Evolutionary conservation across 2,888 invertebrate species (phyloP).

Genomic region (Dynastes tityus): DNA sequence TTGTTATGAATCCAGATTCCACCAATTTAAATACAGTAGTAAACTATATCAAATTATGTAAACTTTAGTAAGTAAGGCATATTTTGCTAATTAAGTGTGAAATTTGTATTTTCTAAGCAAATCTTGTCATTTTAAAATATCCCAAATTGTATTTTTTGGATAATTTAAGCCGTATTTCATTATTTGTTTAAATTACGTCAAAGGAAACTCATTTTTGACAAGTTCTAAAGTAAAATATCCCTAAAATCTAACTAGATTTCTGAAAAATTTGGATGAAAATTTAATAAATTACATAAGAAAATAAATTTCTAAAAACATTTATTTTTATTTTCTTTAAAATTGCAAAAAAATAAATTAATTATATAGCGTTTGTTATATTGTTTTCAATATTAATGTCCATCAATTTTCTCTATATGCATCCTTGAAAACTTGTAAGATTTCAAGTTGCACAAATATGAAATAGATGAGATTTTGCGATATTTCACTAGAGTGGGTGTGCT

Average conservation of each 20-base stretch:
- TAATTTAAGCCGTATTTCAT: constrained; percentile 8
- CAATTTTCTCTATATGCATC: background rate
- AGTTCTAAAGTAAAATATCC: background rate
- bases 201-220: constrained; percentile 12
- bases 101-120: no score
- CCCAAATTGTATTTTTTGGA: no score
- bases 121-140: no score
- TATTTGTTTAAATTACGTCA: constrained; percentile 38
- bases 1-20: background rate
- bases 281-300: background rate
- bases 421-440: background rate
- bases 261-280: background rate
- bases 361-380: no score
- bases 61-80: background rate
- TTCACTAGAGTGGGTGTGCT: constrained; percentile 20
- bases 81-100: no score
- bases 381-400: background rate
- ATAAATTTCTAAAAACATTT: background rate
- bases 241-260: constrained; percentile 4
- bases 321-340: background rate
- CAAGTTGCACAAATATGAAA: constrained; percentile 9
- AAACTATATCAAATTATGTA: background rate
- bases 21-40: background rate
- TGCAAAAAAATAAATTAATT: background rate
- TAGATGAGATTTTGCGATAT: background rate